A percentile compares a stretch with the other conserved stretches of the same genome.
Conservation (phyloP, 2,888 invertebrate species). For the Thecophora atra region DNA sequence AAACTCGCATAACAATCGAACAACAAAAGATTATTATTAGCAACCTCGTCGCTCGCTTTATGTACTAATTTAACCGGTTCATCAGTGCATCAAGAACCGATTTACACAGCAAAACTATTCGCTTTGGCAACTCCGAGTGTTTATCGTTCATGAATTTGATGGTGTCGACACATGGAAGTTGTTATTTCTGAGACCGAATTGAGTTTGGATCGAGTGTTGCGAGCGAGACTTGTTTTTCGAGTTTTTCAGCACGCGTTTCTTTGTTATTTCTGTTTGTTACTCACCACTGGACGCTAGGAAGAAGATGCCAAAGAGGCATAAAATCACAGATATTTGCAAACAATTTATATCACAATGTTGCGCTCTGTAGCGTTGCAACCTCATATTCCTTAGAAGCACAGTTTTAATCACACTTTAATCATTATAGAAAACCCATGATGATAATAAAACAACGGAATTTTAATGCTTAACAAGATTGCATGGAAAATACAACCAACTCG, state of each 20-base stretch:
- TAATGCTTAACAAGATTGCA: background rate
- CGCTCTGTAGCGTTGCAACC: background rate
- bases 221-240: background rate
- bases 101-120: too few relatives aligned
- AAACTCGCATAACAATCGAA: too few relatives aligned
- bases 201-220: background rate
- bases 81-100: too few relatives aligned
- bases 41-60: too few relatives aligned
- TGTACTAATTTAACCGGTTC: too few relatives aligned
- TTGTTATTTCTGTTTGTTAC: constrained; percentile 6
- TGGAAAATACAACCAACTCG: background rate
- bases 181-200: too few relatives aligned
- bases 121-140: background rate
- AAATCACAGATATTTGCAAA: background rate
- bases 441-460: background rate
- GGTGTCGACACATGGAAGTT: background rate
- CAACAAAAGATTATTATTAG: too few relatives aligned
- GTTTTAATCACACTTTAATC: background rate
- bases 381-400: background rate
- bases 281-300: background rate
- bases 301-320: constrained; percentile 4
- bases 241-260: background rate
- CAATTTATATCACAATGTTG: background rate
- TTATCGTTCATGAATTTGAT: background rate
- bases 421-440: background rate